Base-by-base conservation (phyloP, 2,888 invertebrate genomes). In the Ctenicera cuprea region DNA sequence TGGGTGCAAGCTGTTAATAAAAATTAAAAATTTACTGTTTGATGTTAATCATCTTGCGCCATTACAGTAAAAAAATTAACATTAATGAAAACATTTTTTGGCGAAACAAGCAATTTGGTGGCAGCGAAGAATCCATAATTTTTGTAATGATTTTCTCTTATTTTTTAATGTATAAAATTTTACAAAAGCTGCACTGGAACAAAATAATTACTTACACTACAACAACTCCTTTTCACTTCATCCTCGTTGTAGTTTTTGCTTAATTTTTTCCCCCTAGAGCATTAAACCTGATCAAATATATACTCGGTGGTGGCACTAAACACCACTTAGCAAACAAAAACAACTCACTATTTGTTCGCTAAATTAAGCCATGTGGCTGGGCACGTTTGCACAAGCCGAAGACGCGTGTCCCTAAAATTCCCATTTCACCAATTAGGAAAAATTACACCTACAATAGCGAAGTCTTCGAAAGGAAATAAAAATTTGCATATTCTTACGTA, bases 271-370 rank as follows among this genome's bases (percentile, higher is more conserved):
- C 11, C 26, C 26, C 26, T 26, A 26, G 12, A 2, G 12, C 38
- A 12, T 48, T 20, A 48, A 48, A 48, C 48, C 48, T 48, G 48
- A 48, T 18, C 48, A 48, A 48, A 48, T 18, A 48, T 18, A 48
- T 3, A 48, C 48, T 14, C 14, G 8, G 18, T 48, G 48, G 48
- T 18, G 16, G 48, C 48, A 48, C 48, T 48, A 54, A 54, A 11
- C 26, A 41, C 38, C 61, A 20, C 61, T 61, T 61, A 63, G n/a
- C 63, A 63, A 45, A 45, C 45, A 63, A 11, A 37, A 59, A 20
- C 18, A 20, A 18, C 59, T 11, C 14, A 59, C 14, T 59, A 38
- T 59, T 59, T 63, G 30, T 16, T 63, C 16, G 63, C 63, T 18
- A 63, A 63, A 63, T 48, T 63, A 63, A 63, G 26, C 37, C 45